A percentile compares a stretch with the other conserved stretches of the same genome.
Conservation (phyloP, 2,113 vertebrate genomes). For the Calypte anna region DNA sequence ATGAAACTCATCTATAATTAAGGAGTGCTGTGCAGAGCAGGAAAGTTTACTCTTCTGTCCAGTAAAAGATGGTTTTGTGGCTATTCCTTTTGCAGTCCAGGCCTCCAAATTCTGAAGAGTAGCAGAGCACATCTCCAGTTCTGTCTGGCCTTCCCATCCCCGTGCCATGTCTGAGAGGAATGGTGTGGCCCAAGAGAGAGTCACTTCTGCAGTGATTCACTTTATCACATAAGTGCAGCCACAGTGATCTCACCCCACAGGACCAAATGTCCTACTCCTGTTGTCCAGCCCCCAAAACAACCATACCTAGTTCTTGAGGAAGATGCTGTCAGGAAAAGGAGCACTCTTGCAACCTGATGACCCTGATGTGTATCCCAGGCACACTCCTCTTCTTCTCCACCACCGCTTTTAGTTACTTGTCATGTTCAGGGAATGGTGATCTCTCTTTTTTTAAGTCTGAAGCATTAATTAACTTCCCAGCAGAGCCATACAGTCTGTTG, state of each 20-base stretch:
- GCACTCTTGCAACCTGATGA: background rate
- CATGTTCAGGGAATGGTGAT: background rate
- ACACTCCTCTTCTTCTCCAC: background rate
- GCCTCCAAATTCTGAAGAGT: background rate
- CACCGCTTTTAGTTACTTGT: background rate
- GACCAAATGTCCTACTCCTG: background rate
- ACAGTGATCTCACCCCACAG: fast-evolving
- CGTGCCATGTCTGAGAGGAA: fast-evolving
- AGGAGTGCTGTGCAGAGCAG: background rate
- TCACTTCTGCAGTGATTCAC: background rate
- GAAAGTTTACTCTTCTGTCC: background rate
- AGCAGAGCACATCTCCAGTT: fast-evolving
- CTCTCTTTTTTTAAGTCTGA: background rate
- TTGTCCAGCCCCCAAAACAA: background rate
- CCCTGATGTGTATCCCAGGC: fast-evolving
- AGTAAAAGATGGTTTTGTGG: background rate
- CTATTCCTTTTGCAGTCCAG: background rate
- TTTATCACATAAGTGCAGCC: background rate
- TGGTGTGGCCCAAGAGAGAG: background rate
- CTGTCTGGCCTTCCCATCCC: background rate
- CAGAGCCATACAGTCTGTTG: background rate
- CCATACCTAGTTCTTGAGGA: background rate
- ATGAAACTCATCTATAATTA: background rate
- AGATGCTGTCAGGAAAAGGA: background rate
- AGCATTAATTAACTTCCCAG: background rate